These are phyloP conservation scores for Sebastes fasciatus DNA, from an alignment of 2,113 vertebrate species.

Conservation along the genomic window DNA sequence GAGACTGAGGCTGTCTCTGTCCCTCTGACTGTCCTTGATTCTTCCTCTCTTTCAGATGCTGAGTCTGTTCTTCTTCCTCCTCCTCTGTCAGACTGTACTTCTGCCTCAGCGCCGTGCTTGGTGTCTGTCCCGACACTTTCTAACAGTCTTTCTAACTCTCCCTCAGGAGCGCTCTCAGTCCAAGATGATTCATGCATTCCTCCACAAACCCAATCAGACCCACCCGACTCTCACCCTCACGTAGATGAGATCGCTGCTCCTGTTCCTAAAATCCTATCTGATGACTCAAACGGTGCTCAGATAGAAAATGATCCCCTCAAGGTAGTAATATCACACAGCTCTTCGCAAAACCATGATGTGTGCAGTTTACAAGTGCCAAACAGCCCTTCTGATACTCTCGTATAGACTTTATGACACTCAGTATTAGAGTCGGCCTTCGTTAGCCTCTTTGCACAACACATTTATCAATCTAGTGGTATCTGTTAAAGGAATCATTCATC, in stretches of 20 bases:
- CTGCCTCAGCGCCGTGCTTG: conserved; percentile 27
- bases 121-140: conserved; percentile 32
- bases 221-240: conserved; percentile 9
- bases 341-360: conserved; percentile 12
- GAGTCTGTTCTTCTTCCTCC: conserved; percentile 24
- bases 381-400: conserved; percentile 25
- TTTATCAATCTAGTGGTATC: background rate
- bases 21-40: conserved; percentile 17
- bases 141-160: conserved; percentile 29
- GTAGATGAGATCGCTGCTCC: conserved; percentile 17
- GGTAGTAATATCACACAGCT: conserved; percentile 4
- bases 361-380: conserved; percentile 17
- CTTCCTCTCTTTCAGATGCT: conserved; percentile 56
- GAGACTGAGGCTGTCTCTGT: conserved; percentile 21
- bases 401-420: conserved; percentile 12
- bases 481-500: background rate
- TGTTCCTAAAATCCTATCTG: conserved; percentile 17
- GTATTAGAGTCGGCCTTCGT: conserved; percentile 9
- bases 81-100: conserved; percentile 40
- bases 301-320: conserved; percentile 17
- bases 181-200: conserved; percentile 48
- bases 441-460: background rate
- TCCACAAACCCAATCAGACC: conserved; percentile 31
- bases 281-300: conserved; percentile 8
- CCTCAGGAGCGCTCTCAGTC: conserved; percentile 26